These are phyloP conservation scores for Dryobota labecula DNA, from an alignment of 2,888 invertebrate species.

Conservation along the genomic window DNA sequence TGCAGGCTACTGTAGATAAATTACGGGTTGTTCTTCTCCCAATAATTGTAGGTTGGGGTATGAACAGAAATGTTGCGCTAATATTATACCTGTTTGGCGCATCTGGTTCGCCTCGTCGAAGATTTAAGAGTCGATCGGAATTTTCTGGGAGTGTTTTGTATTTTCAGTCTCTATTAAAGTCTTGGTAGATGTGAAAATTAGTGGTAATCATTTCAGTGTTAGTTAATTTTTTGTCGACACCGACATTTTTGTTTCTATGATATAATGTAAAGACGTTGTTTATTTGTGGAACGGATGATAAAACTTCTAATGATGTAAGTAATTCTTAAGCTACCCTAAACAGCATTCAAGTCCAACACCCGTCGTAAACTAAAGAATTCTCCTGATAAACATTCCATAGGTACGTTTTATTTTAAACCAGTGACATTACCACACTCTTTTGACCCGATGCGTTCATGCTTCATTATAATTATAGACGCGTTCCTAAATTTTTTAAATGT, in stretches of 20 bases:
- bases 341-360: conserved; percentile 54
- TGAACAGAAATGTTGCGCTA: conserved; percentile 78
- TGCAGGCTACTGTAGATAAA: conserved; percentile 80
- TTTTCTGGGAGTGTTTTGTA: conserved; percentile 45
- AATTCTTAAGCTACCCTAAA: conserved; percentile 53
- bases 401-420: conserved; percentile 80
- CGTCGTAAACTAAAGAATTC: conserved; percentile 79
- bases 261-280: neutral
- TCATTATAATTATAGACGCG: conserved; percentile 76
- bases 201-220: neutral
- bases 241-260: neutral
- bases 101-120: conserved; percentile 69
- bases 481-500: conserved; percentile 66
- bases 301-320: conserved; percentile 13
- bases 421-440: conserved; percentile 77
- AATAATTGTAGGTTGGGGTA: conserved; percentile 78
- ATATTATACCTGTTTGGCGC: conserved; percentile 74
- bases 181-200: neutral
- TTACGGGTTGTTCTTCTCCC: conserved; percentile 78
- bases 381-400: conserved; percentile 79
- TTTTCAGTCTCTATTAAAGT: conserved; percentile 18
- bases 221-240: neutral
- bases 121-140: conserved; percentile 58
- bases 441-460: conserved; percentile 76
- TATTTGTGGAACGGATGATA: neutral